phyloP scores from a whole-genome alignment of 2,888 invertebrate species.

The Ommatoiulus sabulosus region DNA sequence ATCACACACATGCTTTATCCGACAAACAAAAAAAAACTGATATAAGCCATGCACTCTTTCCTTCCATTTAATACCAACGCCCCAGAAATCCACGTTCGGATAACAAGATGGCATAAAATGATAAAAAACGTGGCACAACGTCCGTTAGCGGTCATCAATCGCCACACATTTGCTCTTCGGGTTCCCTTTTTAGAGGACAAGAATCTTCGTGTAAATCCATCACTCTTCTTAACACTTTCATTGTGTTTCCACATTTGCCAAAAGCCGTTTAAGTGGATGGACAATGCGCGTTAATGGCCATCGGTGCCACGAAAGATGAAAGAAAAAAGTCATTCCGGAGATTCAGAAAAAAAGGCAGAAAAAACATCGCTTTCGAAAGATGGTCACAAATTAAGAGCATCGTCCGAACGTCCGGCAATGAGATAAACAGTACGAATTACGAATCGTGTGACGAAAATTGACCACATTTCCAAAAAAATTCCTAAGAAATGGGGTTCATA shows the following conservation, averaged over 20 bases:
- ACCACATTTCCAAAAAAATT: too few species aligned
- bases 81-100: background rate
- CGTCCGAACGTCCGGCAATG: too few species aligned
- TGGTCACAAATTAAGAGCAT: too few species aligned
- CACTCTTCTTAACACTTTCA: conserved; percentile 1
- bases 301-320: background rate
- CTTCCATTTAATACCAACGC: background rate
- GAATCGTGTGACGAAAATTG: too few species aligned
- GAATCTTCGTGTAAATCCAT: conserved; percentile 2
- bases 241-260: conserved; percentile 1
- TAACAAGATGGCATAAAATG: background rate
- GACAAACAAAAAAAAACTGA: background rate
- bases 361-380: too few species aligned
- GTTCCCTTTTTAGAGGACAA: background rate
- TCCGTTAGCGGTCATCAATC: background rate
- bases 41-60: conserved; percentile 1
- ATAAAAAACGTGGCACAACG: background rate
- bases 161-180: background rate
- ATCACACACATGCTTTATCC: too few species aligned
- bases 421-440: too few species aligned
- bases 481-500: too few species aligned
- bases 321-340: background rate
- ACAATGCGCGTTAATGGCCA: background rate
- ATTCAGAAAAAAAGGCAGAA: too few species aligned
- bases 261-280: background rate